These are phyloP conservation scores for Steinernema scapterisci DNA, from an alignment of 2,888 invertebrate species.

Conservation along the genomic window DNA sequence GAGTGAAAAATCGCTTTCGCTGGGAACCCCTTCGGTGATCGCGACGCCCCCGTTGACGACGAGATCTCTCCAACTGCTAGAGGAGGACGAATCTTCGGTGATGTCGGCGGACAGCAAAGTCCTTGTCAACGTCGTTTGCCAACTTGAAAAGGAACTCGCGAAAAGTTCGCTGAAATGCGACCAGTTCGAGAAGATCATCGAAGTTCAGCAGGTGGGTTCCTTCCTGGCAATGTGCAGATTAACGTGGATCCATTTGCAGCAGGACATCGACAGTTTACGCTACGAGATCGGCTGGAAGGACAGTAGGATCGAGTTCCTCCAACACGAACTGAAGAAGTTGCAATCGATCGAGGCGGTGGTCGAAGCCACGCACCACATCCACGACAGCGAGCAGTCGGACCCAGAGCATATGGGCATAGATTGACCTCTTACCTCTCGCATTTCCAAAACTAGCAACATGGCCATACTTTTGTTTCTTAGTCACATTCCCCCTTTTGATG, in stretches of 20 bases:
- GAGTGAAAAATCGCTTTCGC: constrained; percentile 17
- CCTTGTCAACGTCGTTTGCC: constrained; percentile 60
- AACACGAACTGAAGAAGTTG: constrained; percentile 38
- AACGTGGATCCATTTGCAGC: constrained; percentile 39
- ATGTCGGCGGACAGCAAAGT: constrained; percentile 15
- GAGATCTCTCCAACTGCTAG: background rate
- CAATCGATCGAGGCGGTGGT: constrained; percentile 19
- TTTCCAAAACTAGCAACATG: background rate
- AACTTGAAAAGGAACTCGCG: constrained; percentile 68
- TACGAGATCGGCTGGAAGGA: constrained; percentile 61
- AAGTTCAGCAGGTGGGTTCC: constrained; percentile 44
- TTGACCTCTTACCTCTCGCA: background rate
- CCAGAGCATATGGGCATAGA: constrained; percentile 24
- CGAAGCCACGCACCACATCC: constrained; percentile 22
- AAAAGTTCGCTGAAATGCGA: constrained; percentile 42
- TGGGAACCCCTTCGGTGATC: constrained; percentile 6
- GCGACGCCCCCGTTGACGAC: constrained; percentile 9
- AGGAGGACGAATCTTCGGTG: background rate
- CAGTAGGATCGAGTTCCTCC: constrained; percentile 51
- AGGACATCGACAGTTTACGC: constrained; percentile 50
- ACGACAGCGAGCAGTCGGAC: constrained; percentile 29
- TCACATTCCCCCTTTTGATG: constrained; percentile 10
- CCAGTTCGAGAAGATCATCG: constrained; percentile 42
- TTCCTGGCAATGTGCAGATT: background rate
- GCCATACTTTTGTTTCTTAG: background rate